Evolutionary conservation across 2,113 vertebrate genomes (phyloP).

Genomic region (Chaetops frenatus): DNA sequence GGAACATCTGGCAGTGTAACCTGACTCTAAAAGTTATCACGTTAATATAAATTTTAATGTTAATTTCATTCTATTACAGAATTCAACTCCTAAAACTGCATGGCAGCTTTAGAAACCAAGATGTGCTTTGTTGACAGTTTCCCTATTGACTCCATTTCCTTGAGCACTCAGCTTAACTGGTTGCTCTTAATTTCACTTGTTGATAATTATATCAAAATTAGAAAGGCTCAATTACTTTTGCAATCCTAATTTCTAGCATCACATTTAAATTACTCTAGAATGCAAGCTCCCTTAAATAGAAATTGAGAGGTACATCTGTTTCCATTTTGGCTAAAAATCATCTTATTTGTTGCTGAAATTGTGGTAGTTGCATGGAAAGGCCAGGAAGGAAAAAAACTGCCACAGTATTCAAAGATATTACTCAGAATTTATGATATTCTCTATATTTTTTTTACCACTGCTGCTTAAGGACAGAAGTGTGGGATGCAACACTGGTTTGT

Average conservation of each 20-base stretch:
- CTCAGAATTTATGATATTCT: background rate
- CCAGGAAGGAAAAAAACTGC: background rate
- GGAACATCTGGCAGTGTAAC: background rate
- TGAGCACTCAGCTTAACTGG: background rate
- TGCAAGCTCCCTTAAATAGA: background rate
- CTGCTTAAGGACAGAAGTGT: background rate
- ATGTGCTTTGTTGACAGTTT: background rate
- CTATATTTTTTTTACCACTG: background rate
- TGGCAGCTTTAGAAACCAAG: background rate
- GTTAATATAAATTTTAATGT: background rate
- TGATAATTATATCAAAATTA: background rate
- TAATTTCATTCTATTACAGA: background rate
- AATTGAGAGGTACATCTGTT: background rate
- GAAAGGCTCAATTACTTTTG: background rate
- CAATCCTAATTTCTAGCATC: background rate
- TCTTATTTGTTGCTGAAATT: background rate
- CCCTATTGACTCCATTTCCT: background rate
- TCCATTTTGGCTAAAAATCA: background rate
- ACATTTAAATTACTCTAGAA: background rate
- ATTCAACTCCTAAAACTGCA: background rate
- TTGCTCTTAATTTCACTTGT: background rate
- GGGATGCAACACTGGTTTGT: background rate
- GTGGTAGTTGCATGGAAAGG: background rate
- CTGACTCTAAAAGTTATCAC: background rate
- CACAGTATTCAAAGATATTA: background rate